phyloP scores from a whole-genome alignment of 2,113 vertebrate species.

The Neolamprologus caudopunctatus region DNA sequence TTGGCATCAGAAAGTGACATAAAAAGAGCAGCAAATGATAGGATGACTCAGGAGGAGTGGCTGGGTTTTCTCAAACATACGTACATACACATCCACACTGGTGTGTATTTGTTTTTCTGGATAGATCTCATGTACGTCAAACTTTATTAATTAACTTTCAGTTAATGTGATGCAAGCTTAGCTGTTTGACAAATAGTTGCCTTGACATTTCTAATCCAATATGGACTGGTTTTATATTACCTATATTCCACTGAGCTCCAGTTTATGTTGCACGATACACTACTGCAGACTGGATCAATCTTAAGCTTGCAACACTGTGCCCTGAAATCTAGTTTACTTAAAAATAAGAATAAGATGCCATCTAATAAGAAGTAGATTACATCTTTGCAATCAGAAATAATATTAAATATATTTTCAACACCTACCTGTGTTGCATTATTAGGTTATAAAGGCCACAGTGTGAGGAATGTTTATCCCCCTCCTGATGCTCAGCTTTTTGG shows the following conservation, averaged over 20 bases:
- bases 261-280: neutral
- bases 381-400: neutral
- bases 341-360: neutral
- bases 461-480: neutral
- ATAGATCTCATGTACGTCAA: neutral
- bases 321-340: neutral
- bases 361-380: neutral
- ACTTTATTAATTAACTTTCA: neutral
- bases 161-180: neutral
- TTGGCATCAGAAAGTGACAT: conserved; percentile 30
- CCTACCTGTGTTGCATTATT: neutral
- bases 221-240: neutral
- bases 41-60: neutral
- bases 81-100: neutral
- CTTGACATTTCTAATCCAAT: neutral
- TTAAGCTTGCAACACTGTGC: neutral
- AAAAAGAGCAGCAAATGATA: neutral
- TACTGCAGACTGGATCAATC: neutral
- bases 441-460: neutral
- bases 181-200: neutral
- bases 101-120: neutral
- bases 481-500: neutral
- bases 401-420: neutral
- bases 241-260: neutral
- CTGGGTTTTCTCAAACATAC: neutral